phyloP scores from a whole-genome alignment of 2,113 vertebrate species.

The Bufo gargarizans region DNA sequence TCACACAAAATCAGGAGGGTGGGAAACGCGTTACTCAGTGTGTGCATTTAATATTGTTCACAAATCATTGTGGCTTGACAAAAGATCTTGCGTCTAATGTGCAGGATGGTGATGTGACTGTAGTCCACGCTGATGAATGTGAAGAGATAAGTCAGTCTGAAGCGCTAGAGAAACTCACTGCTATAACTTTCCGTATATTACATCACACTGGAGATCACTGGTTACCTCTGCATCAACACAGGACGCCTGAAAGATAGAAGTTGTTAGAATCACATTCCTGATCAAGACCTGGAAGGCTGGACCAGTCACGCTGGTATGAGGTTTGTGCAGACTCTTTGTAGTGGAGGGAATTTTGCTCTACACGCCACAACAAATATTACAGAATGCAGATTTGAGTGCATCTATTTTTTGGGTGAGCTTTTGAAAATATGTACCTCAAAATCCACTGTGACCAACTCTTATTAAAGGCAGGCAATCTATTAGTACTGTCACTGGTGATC shows the following conservation, averaged over 20 bases:
- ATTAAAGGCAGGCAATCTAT: no score
- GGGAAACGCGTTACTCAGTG: not conserved
- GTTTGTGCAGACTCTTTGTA: no score
- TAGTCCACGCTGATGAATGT: not conserved
- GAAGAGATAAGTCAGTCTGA: no score
- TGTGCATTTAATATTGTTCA: not conserved
- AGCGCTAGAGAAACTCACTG: not conserved
- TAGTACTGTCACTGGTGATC: no score
- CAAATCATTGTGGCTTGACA: not conserved
- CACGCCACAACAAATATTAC: no score
- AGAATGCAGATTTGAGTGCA: no score
- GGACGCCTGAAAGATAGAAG: conserved; percentile 70
- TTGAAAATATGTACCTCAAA: no score
- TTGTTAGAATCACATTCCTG: not conserved
- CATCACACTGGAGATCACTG: conserved; percentile 71
- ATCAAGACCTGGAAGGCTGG: not conserved
- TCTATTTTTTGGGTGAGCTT: no score
- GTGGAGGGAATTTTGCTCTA: no score
- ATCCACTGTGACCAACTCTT: no score
- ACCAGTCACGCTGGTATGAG: not conserved
- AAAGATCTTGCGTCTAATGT: not conserved
- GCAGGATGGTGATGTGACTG: not conserved
- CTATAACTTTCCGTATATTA: conserved; percentile 70
- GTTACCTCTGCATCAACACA: conserved; percentile 68
- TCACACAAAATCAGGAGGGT: not conserved